Conservation (phyloP, 2,113 vertebrate genomes). For the Megalops atlanticus region DNA sequence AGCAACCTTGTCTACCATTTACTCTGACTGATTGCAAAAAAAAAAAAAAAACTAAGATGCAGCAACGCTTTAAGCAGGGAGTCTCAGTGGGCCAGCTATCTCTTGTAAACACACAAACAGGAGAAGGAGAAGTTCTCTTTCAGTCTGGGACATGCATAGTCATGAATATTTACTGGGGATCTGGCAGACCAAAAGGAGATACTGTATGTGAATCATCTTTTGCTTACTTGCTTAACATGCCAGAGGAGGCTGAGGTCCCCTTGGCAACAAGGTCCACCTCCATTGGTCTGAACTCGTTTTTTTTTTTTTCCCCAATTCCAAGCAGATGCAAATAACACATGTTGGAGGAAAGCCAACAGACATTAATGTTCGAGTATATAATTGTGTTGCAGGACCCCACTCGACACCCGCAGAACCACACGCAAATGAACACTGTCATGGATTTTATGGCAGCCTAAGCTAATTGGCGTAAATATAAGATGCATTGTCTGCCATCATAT, state of each 20-base stretch:
- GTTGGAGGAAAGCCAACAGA: constrained; percentile 58
- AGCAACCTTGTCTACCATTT: neutral
- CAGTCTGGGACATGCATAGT: neutral
- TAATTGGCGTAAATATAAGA: constrained; percentile 74
- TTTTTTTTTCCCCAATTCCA: neutral
- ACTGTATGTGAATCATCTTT: neutral
- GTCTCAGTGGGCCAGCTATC: neutral
- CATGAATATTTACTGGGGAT: neutral
- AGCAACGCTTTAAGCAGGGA: neutral
- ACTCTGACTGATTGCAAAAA: neutral
- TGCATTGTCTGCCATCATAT: constrained; percentile 68
- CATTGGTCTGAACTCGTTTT: neutral
- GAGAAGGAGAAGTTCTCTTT: too few relatives aligned
- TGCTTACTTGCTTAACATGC: neutral
- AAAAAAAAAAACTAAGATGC: neutral
- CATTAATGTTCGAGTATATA: constrained; percentile 60
- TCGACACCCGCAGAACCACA: constrained; percentile 2
- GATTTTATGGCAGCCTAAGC: constrained; percentile 67
- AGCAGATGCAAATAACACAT: constrained; percentile 8
- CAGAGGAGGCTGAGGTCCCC: neutral
- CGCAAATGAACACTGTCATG: constrained; percentile 70
- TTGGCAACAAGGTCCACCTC: neutral
- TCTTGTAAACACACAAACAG: constrained; percentile 4
- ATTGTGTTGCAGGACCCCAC: neutral
- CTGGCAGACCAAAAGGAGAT: constrained; percentile 9